A percentile compares a stretch with the other conserved stretches of the same genome.
Evolutionary conservation across 2,113 vertebrate species (phyloP).

Genomic region (Callospermophilus lateralis): DNA sequence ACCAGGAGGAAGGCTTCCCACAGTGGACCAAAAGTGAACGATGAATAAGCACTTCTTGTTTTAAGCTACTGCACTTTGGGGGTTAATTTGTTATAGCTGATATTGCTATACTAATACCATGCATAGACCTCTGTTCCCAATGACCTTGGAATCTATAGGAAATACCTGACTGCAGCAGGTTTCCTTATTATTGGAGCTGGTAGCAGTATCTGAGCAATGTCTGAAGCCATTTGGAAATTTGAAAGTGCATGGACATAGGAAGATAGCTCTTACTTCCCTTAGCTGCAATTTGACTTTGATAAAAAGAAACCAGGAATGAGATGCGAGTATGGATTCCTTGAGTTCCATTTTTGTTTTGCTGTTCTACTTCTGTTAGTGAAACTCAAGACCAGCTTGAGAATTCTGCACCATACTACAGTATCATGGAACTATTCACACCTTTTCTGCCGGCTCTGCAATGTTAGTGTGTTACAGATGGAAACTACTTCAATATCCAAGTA

Average conservation of each 20-base stretch:
- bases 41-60: neutral
- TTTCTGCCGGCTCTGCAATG: neutral
- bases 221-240: neutral
- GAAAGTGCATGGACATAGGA: neutral
- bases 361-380: neutral
- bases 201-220: neutral
- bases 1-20: neutral
- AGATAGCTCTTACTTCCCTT: neutral
- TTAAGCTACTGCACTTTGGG: neutral
- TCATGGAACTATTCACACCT: neutral
- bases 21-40: neutral
- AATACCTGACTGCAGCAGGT: neutral
- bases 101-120: neutral
- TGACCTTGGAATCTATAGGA: neutral
- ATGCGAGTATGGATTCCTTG: neutral
- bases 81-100: neutral
- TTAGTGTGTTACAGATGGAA: neutral
- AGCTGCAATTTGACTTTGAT: neutral
- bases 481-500: neutral
- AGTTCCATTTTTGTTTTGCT: neutral
- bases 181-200: neutral
- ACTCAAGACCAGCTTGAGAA: neutral
- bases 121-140: neutral
- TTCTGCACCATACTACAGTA: neutral
- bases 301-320: neutral